Evolutionary conservation across 1,140 invertebrate species (phyloP).

Genomic region (Sinonovacula constricta): DNA sequence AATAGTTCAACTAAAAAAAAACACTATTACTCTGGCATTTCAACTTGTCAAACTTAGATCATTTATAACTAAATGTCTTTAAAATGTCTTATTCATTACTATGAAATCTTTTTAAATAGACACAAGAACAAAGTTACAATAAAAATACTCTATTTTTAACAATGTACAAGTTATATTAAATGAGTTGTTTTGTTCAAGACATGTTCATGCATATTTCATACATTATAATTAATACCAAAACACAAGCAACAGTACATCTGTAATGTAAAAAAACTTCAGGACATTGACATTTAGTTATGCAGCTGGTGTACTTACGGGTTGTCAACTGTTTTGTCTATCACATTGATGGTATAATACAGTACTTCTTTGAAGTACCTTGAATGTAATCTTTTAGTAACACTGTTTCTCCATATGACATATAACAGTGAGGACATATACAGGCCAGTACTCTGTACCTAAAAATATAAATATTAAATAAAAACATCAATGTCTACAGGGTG

Average conservation of each 20-base stretch:
- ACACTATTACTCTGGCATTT: too few species aligned
- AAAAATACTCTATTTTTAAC: slow-evolving; percentile 9
- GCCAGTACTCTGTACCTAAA: slow-evolving; percentile 77
- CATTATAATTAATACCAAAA: not conserved
- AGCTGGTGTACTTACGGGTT: slow-evolving; percentile 80
- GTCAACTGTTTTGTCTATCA: slow-evolving; percentile 79
- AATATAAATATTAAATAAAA: slow-evolving; percentile 45
- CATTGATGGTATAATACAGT: slow-evolving; percentile 80
- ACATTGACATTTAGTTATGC: not conserved
- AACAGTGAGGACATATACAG: slow-evolving; percentile 78
- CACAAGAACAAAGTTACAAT: too few species aligned
- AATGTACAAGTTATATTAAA: not conserved
- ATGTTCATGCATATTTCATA: not conserved
- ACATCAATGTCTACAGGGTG: not conserved
- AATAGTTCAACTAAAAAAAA: not conserved
- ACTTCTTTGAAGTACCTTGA: slow-evolving; percentile 80
- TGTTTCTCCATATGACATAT: slow-evolving; percentile 80
- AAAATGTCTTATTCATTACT: too few species aligned
- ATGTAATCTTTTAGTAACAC: slow-evolving; percentile 78
- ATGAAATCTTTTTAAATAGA: too few species aligned
- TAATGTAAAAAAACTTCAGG: not conserved
- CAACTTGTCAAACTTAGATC: too few species aligned
- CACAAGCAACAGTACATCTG: not conserved
- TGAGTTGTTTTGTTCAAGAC: not conserved
- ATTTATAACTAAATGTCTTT: too few species aligned